These are phyloP conservation scores for Panagrolaimus sp. DNA, from an alignment of 1,140 invertebrate species.

Conservation along the genomic window DNA sequence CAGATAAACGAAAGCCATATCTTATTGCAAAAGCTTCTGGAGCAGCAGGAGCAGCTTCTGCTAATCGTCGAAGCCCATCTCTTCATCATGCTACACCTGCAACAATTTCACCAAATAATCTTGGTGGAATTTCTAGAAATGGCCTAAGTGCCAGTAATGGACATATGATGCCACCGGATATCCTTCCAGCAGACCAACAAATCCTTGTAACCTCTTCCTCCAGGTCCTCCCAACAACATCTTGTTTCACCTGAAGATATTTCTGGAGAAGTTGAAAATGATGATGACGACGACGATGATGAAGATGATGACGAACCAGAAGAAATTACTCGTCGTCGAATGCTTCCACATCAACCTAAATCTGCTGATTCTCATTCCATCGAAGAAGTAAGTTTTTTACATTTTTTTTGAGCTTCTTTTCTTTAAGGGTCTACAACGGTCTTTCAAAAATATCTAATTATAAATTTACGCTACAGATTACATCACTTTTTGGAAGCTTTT, in stretches of 20 bases:
- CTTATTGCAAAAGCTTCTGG: background rate
- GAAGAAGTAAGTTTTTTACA: constrained; percentile 44
- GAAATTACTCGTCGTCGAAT: constrained; percentile 17
- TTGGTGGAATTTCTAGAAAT: background rate
- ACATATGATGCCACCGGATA: constrained; percentile 17
- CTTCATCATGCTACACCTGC: constrained; percentile 14
- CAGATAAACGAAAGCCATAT: background rate
- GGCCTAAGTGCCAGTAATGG: background rate
- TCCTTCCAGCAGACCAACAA: constrained; percentile 22
- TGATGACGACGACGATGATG: constrained; percentile 28
- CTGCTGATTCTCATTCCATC: constrained; percentile 40
- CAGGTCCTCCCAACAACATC: constrained; percentile 1
- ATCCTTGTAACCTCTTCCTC: constrained; percentile 18
- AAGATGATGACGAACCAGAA: constrained; percentile 35
- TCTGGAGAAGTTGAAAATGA: background rate
- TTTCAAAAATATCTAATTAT: background rate
- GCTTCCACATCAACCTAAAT: constrained; percentile 15
- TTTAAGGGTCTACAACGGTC: background rate
- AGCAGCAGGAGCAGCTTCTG: no score
- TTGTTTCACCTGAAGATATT: constrained; percentile 10
- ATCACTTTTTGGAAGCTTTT: constrained; percentile 52
- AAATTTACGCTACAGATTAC: constrained; percentile 43
- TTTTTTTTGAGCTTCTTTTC: background rate
- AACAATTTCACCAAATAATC: constrained; percentile 13
- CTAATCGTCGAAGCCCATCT: constrained; percentile 4